Percentiles rank a stretch among this genome's conserved stretches.
Evolutionary conservation across 1,140 invertebrate genomes (phyloP).

Genomic region (Chymomyza costata): DNA sequence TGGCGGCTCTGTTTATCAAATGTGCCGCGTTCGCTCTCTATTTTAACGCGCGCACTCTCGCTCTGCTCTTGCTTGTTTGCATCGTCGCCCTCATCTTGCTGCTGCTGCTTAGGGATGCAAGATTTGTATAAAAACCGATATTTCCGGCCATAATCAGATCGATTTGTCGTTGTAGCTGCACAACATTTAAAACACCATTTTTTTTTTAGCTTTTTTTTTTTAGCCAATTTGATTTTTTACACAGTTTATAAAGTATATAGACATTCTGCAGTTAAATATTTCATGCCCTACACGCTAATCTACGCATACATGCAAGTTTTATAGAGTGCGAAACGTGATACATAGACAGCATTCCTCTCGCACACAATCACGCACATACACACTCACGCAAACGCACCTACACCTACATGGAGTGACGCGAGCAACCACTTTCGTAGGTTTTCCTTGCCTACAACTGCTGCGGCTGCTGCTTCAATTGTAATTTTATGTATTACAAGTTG

Average conservation of each 20-base stretch:
- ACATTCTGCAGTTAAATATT: conserved; percentile 34
- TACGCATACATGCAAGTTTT: conserved; percentile 12
- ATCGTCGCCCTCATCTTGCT: conserved; percentile 38
- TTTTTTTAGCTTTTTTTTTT: conserved; percentile 6
- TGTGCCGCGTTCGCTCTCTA: conserved; percentile 17
- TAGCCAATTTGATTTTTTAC: too few relatives aligned
- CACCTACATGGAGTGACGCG: conserved; percentile 39
- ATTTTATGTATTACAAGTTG: too few relatives aligned
- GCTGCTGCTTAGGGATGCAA: conserved; percentile 63
- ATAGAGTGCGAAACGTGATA: conserved; percentile 54
- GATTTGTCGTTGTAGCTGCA: conserved; percentile 9
- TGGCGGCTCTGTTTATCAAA: conserved; percentile 50
- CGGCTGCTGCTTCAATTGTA: too few relatives aligned
- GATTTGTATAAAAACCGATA: conserved; percentile 12
- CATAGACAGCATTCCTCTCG: conserved; percentile 56
- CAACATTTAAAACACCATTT: neutral
- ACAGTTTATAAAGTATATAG: neutral
- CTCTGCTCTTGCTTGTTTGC: conserved; percentile 40
- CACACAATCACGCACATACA: conserved; percentile 42
- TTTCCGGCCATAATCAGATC: conserved; percentile 48
- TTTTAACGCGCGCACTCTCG: conserved; percentile 22
- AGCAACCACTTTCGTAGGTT: conserved; percentile 48
- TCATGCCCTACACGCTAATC: conserved; percentile 62
- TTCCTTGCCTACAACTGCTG: too few relatives aligned
- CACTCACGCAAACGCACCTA: conserved; percentile 19